These are phyloP conservation scores for Drosophila heteroneura DNA, from an alignment of 2,888 invertebrate genomes.

Conservation along the genomic window DNA sequence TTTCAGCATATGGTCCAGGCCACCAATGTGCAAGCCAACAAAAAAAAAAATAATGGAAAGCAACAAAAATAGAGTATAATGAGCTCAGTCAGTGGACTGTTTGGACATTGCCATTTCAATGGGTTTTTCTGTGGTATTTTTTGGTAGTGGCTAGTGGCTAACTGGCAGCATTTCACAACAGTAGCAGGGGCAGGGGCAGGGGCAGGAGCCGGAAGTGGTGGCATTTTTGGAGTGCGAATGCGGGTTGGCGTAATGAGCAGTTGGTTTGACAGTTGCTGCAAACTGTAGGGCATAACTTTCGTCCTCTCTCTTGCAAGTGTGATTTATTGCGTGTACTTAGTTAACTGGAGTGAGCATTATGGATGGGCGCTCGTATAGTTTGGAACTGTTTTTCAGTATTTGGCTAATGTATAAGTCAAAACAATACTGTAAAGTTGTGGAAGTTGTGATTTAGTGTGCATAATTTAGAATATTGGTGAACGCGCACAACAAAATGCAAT, in stretches of 20 bases:
- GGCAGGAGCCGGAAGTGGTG: background rate
- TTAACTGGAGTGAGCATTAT: conserved; percentile 51
- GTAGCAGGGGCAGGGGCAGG: background rate
- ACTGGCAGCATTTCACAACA: conserved; percentile 30
- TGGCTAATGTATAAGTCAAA: conserved; percentile 57
- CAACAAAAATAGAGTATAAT: conserved; percentile 62
- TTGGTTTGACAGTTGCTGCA: conserved; percentile 76
- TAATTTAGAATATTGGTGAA: conserved; percentile 40
- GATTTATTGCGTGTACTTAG: conserved; percentile 63
- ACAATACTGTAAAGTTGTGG: conserved; percentile 52
- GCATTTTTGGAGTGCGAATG: conserved; percentile 11
- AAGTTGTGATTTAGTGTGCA: conserved; percentile 45
- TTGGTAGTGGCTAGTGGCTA: conserved; percentile 34
- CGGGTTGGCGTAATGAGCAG: conserved; percentile 69
- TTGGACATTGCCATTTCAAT: conserved; percentile 44
- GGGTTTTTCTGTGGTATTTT: conserved; percentile 38
- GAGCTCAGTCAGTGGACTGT: conserved; percentile 59
- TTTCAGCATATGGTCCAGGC: conserved; percentile 53
- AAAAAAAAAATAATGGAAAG: conserved; percentile 15
- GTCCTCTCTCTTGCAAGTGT: conserved; percentile 48
- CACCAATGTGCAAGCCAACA: conserved; percentile 38
- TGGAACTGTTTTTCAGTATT: conserved; percentile 40
- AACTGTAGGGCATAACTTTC: conserved; percentile 73
- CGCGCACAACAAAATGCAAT: conserved; percentile 26
- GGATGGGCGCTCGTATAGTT: conserved; percentile 51